Evolutionary conservation across 2,113 vertebrate genomes (phyloP).

Genomic region (Struthio camelus): DNA sequence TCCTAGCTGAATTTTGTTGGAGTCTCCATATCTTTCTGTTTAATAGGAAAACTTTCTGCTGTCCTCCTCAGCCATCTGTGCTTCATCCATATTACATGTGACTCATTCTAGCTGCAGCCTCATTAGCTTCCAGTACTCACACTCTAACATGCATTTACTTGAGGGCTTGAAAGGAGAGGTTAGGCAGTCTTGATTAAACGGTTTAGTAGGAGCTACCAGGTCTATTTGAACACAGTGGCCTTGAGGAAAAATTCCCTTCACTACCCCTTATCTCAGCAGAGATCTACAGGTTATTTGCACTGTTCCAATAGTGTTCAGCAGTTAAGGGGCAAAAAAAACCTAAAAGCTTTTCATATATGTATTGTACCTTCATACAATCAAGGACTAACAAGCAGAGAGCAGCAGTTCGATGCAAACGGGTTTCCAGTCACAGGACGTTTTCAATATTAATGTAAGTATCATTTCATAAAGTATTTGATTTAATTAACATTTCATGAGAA

Average conservation of each 20-base stretch:
- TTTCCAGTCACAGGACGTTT: background rate
- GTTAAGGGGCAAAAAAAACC: background rate
- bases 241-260: slow-evolving; percentile 35
- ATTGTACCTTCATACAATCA: background rate
- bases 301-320: background rate
- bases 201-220: background rate
- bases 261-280: slow-evolving; percentile 28
- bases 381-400: slow-evolving; percentile 1
- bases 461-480: background rate
- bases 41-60: background rate
- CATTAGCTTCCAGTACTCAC: background rate
- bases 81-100: background rate
- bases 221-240: slow-evolving; percentile 29
- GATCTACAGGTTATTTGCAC: slow-evolving; percentile 41
- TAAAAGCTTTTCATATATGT: slow-evolving; percentile 13
- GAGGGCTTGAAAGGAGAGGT: background rate
- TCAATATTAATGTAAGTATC: background rate
- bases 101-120: background rate
- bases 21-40: background rate
- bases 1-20: background rate
- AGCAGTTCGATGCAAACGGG: background rate
- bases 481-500: background rate
- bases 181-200: slow-evolving; percentile 1
- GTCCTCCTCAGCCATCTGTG: slow-evolving; percentile 10
- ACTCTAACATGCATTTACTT: background rate